These are phyloP conservation scores for Saxicola maurus DNA, from an alignment of 2,797 vertebrate species.

Conservation along the genomic window DNA sequence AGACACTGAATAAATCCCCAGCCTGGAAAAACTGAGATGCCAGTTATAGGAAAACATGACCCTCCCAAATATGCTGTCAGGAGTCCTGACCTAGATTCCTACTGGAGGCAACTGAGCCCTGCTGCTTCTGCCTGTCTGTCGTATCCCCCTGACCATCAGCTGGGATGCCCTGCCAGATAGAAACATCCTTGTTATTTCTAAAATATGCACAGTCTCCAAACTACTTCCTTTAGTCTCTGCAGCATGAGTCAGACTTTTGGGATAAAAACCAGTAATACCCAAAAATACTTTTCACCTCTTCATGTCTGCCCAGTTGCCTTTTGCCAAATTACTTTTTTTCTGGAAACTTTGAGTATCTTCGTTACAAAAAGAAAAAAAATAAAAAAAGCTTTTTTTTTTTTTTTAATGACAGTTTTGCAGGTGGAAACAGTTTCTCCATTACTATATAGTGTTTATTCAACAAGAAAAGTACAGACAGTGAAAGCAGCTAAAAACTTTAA, in stretches of 20 bases:
- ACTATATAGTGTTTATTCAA: not conserved
- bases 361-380: not conserved
- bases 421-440: not conserved
- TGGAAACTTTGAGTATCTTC: not conserved
- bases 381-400: no score
- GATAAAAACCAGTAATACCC: not conserved
- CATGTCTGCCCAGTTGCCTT: not conserved
- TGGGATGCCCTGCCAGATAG: not conserved
- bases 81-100: not conserved
- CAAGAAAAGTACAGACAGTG: not conserved
- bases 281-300: not conserved
- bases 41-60: not conserved
- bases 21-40: not conserved
- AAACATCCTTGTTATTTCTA: not conserved
- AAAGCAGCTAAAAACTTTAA: not conserved
- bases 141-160: not conserved
- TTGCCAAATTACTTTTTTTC: not conserved
- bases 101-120: accelerated
- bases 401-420: not conserved
- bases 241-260: not conserved
- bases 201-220: not conserved
- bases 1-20: not conserved
- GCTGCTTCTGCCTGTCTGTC: not conserved
- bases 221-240: not conserved
- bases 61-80: not conserved